Evolutionary conservation across 2,888 invertebrate species (phyloP).

Genomic region (Plutella xylostella): DNA sequence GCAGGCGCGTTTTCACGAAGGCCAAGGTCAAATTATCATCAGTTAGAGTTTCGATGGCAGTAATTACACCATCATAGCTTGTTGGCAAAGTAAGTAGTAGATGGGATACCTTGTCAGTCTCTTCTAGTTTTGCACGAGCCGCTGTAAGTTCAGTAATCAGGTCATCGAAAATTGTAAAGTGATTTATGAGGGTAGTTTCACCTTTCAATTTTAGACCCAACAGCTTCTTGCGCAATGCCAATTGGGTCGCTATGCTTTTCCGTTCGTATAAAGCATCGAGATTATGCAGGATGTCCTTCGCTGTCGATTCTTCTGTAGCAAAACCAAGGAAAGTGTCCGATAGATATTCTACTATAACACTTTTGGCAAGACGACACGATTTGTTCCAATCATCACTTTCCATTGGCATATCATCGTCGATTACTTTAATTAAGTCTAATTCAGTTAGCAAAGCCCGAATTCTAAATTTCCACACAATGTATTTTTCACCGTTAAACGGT

Average conservation of each 20-base stretch:
- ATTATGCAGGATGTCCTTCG: background rate
- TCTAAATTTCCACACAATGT: slow-evolving; percentile 22
- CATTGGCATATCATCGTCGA: slow-evolving; percentile 14
- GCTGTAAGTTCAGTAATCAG: slow-evolving; percentile 27
- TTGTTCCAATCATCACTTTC: background rate
- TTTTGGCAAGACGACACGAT: background rate
- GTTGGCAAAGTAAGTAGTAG: slow-evolving; percentile 25
- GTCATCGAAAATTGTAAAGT: slow-evolving; percentile 29
- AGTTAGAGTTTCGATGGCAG: slow-evolving; percentile 31
- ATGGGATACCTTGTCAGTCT: slow-evolving; percentile 31
- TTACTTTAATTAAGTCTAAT: slow-evolving; percentile 21
- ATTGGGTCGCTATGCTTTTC: background rate
- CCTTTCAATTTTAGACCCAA: background rate
- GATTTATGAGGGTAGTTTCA: slow-evolving; percentile 6
- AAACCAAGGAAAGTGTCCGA: background rate
- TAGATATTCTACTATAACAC: background rate
- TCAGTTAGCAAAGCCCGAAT: slow-evolving; percentile 19
- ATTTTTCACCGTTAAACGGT: slow-evolving; percentile 17
- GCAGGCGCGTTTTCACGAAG: background rate
- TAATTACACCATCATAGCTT: slow-evolving; percentile 32
- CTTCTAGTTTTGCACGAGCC: slow-evolving; percentile 30
- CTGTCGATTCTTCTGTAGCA: background rate
- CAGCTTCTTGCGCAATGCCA: background rate
- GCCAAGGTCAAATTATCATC: background rate
- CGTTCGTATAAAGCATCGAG: background rate